Evolutionary conservation across 2,113 vertebrate genomes (phyloP), one percentile per base, ranked within the genome.

Genomic region (Atrichornis clamosus): DNA sequence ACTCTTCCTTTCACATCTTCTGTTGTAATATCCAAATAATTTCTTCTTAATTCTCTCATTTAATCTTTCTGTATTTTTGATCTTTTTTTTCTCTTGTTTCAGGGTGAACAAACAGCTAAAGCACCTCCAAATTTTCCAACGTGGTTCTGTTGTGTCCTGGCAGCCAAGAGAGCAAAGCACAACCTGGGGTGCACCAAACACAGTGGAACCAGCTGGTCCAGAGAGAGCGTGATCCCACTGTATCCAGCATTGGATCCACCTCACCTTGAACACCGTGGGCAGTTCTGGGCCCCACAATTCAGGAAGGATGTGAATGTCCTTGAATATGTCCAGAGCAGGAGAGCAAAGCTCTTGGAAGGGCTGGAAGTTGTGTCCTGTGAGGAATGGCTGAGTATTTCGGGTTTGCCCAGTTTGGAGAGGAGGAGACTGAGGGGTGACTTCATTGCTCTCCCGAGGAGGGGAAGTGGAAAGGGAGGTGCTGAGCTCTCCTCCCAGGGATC

Each of bases 121-220:
- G 3, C 10, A 55, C 27, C 32, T 74, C 32, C 47, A 62, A 8
- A 69, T 28, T 41, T 93, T 74, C 56, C 37, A 44, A 17, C 4
- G 11, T 2, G 5, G 4, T 73, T 80, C 7, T 35, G 47, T 84
- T 58, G 15, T 47, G 30, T n/a, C 26, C 49, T 52, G 49, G 55
- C 5, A 62, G 47, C 10, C 47, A 32, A 74, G 17, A 93, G 10
- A 30, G 16, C 21, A 56, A 83, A 50, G 20, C 20, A 15, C 37
- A 62, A 28, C 9, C 15, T 30, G 8, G 42, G 26, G 4, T 52
- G 8, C 11, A 47, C 6, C 42, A 52, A 52, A 68, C 42, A 46
- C 18, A 28, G 30, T 1, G 7, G 8, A 63, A 33, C 5, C 13
- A 33, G 5, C 1, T 2, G 3, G 13, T 21, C 26, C 46, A 41